Evolutionary conservation across 2,113 vertebrate genomes (phyloP).

Genomic region (Neotoma lepida): DNA sequence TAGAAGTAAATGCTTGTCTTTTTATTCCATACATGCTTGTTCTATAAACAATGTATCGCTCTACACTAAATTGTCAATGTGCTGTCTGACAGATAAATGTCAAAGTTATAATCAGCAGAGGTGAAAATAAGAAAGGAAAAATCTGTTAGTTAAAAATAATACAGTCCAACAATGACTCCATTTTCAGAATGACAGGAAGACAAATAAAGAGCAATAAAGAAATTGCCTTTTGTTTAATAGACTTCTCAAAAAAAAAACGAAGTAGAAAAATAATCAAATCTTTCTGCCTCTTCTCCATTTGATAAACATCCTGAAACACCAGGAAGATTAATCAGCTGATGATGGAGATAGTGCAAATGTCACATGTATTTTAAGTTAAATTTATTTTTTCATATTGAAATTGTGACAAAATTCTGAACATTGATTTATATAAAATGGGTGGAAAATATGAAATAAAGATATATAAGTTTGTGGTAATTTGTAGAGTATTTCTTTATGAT

Average conservation of each 20-base stretch:
- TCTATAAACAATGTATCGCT: neutral
- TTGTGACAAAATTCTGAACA: constrained; percentile 8
- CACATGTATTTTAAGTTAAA: neutral
- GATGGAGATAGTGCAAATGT: neutral
- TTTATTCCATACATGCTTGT: neutral
- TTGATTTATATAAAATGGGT: neutral
- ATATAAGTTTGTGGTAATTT: neutral
- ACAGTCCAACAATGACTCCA: neutral
- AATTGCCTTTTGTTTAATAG: neutral
- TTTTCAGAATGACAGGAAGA: constrained; percentile 1
- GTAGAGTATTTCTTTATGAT: neutral
- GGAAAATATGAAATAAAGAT: neutral
- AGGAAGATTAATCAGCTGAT: neutral
- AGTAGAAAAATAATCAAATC: neutral
- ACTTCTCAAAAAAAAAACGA: neutral
- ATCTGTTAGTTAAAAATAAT: neutral
- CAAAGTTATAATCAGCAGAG: neutral
- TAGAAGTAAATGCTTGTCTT: neutral
- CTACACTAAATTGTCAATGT: neutral
- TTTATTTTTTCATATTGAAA: neutral
- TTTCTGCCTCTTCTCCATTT: neutral
- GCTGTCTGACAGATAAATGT: neutral
- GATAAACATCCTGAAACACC: constrained; percentile 22
- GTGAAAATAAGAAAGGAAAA: neutral
- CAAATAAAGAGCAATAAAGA: neutral